Evolutionary conservation across 2,888 invertebrate genomes (phyloP).

Genomic region (Agriotes lineatus): DNA sequence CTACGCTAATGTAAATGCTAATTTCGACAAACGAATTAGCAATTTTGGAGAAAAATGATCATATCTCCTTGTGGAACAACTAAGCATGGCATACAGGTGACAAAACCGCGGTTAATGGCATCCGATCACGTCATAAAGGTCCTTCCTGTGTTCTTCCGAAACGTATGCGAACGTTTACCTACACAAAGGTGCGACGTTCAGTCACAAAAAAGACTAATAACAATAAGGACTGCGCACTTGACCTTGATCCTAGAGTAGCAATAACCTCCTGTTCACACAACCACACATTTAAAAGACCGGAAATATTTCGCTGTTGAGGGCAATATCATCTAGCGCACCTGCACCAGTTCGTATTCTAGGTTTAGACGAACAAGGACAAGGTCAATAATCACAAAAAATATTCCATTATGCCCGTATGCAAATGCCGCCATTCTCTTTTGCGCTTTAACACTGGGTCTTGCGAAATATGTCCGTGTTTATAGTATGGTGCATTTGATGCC

Average conservation of each 20-base stretch:
- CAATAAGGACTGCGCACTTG: constrained; percentile 16
- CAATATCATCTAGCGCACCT: constrained; percentile 24
- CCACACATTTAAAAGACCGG: constrained; percentile 33
- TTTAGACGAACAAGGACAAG: constrained; percentile 33
- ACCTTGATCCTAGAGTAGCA: constrained; percentile 30
- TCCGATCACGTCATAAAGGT: background rate
- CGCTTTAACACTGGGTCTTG: background rate
- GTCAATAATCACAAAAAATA: constrained; percentile 30
- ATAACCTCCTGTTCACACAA: constrained; percentile 25
- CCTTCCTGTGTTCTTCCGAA: background rate
- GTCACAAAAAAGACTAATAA: background rate
- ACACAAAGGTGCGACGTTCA: constrained; percentile 12
- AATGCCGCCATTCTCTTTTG: constrained; percentile 11
- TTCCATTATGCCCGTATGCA: constrained; percentile 18
- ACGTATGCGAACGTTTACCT: constrained; percentile 5
- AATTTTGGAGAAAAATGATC: too few species aligned
- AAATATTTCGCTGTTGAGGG: constrained; percentile 33
- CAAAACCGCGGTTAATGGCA: background rate
- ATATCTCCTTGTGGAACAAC: background rate
- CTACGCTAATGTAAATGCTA: too few species aligned
- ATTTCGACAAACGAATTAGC: too few species aligned
- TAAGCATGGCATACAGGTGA: constrained; percentile 6
- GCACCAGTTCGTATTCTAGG: constrained; percentile 26
- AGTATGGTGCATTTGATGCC: too few species aligned
- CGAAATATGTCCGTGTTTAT: too few species aligned